Conservation (phyloP, 2,113 vertebrate genomes). For the Hippolais icterina region DNA sequence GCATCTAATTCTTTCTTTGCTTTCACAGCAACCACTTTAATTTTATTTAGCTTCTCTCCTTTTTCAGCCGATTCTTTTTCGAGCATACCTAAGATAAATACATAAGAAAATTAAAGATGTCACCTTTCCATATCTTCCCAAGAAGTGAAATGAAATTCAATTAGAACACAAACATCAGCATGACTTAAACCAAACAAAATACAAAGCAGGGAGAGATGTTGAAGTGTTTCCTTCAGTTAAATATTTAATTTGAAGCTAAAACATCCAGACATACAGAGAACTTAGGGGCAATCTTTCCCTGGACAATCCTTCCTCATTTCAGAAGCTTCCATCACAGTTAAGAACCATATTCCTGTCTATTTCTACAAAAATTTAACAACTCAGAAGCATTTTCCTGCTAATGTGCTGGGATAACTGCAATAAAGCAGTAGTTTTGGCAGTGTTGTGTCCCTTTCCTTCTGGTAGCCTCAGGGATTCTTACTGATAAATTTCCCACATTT, state of each 20-base stretch:
- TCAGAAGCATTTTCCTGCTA: neutral
- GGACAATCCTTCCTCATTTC: neutral
- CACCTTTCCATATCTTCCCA: neutral
- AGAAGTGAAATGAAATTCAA: neutral
- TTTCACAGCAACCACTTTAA: slow-evolving; percentile 94
- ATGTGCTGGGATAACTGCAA: neutral
- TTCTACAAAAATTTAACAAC: neutral
- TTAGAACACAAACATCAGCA: neutral
- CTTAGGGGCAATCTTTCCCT: neutral
- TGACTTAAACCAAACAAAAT: neutral
- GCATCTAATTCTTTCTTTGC: slow-evolving; percentile 92
- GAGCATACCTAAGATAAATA: slow-evolving; percentile 67
- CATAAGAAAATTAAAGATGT: neutral
- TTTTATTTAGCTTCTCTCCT: slow-evolving; percentile 89
- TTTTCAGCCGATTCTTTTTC: slow-evolving; percentile 82
- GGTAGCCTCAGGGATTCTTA: neutral
- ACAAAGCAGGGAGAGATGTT: neutral
- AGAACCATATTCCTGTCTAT: neutral
- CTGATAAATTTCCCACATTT: neutral
- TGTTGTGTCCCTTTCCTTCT: neutral
- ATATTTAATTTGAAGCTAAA: neutral
- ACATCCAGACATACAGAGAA: neutral
- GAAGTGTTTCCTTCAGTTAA: neutral
- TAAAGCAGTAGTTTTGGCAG: neutral
- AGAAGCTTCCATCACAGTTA: neutral